Conservation (phyloP, 2,113 vertebrate genomes). For the Eublepharis macularius region DNA sequence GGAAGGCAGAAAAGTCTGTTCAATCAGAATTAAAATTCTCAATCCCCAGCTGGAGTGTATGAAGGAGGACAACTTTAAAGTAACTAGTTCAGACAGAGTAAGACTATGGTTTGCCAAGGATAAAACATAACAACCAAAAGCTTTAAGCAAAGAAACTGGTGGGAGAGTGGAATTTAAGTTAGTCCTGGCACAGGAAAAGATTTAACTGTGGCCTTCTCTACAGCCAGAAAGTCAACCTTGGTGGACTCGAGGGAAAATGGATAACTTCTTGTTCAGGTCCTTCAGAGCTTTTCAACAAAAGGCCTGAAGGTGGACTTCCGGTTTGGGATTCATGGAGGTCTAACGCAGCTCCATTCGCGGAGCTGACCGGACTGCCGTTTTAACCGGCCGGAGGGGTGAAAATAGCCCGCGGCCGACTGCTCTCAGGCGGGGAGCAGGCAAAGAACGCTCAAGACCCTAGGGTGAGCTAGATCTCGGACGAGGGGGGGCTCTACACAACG, state of each 20-base stretch:
- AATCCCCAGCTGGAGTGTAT: not conserved
- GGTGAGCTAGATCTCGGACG: too few relatives aligned
- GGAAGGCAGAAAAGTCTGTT: not conserved
- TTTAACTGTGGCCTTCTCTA: not conserved
- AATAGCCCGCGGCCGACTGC: too few relatives aligned
- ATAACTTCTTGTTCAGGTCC: not conserved
- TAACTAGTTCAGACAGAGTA: not conserved
- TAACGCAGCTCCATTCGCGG: too few relatives aligned
- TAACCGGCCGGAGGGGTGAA: too few relatives aligned
- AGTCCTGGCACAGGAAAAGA: constrained; percentile 5
- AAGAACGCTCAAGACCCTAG: too few relatives aligned
- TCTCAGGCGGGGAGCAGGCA: too few relatives aligned
- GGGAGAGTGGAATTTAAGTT: not conserved
- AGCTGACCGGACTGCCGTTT: too few relatives aligned
- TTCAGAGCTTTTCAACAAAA: not conserved
- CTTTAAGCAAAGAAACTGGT: constrained; percentile 2
- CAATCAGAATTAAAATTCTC: not conserved
- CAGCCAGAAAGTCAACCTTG: not conserved
- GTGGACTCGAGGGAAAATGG: too few relatives aligned
- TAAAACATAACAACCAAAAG: not conserved
- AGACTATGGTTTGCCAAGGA: not conserved
- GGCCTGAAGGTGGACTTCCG: not conserved
- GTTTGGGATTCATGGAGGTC: too few relatives aligned
- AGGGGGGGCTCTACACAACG: too few relatives aligned
- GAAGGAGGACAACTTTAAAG: not conserved